These are phyloP conservation scores for Plumapathes pennacea DNA, from an alignment of 92 coral and sea anemone genomes.

Conservation along the genomic window DNA sequence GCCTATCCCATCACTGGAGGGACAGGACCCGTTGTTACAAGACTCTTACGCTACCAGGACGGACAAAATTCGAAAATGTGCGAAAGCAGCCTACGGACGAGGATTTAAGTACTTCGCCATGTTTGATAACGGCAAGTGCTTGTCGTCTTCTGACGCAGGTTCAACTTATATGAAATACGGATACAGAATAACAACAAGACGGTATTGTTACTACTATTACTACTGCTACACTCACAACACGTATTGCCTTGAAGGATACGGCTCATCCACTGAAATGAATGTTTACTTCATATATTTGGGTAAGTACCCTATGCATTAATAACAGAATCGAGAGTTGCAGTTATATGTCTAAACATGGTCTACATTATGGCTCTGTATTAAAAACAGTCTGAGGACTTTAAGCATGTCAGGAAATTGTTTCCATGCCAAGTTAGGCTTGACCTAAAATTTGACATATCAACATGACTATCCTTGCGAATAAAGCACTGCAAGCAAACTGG, in stretches of 20 bases:
- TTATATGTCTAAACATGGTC: too few relatives aligned
- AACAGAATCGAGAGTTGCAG: too few relatives aligned
- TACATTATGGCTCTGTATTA: too few relatives aligned
- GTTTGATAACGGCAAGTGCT: constrained; percentile 11
- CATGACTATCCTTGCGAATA: too few relatives aligned
- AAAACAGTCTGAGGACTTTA: too few relatives aligned
- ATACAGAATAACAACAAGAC: neutral
- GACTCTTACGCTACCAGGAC: constrained; percentile 1
- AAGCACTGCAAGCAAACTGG: too few relatives aligned
- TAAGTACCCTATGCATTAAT: neutral
- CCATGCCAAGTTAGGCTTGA: too few relatives aligned
- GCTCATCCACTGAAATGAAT: neutral
- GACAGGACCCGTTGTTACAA: constrained; percentile 22
- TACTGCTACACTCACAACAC: neutral
- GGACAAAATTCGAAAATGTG: constrained; percentile 18
- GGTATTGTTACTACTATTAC: constrained; percentile 10
- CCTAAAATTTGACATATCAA: too few relatives aligned
- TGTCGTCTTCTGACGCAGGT: constrained; percentile 1
- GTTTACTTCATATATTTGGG: neutral
- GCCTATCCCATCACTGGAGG: constrained; percentile 31
- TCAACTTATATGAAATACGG: neutral
- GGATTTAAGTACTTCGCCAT: constrained; percentile 39
- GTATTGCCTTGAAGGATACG: constrained; percentile 5
- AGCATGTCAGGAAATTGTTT: too few relatives aligned
- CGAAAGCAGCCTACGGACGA: constrained; percentile 38